Percentiles rank a stretch among this genome's conserved stretches.
Conservation (phyloP, 1,140 invertebrate species). For the Liolophura sinensis region DNA sequence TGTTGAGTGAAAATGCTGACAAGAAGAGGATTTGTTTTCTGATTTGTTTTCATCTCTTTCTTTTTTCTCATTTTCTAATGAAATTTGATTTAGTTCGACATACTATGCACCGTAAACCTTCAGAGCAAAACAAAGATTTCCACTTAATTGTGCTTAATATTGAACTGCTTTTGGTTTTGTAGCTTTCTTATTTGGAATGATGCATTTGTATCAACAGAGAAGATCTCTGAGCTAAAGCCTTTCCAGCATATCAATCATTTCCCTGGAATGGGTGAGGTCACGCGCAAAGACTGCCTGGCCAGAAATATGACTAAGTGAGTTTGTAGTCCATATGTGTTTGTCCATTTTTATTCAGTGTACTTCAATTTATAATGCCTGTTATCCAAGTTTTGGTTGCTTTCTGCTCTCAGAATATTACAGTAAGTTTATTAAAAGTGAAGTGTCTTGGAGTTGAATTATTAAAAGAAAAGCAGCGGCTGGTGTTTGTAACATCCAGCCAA, state of each 20-base stretch:
- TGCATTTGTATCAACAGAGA: slow-evolving; percentile 52
- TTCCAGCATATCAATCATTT: slow-evolving; percentile 60
- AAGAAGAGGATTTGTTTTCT: too few relatives aligned
- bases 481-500: too few relatives aligned
- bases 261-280: slow-evolving; percentile 58
- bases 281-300: slow-evolving; percentile 55
- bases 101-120: not conserved
- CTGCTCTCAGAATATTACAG: too few relatives aligned
- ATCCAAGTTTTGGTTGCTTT: too few relatives aligned
- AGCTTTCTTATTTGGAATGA: slow-evolving; percentile 59
- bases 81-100: slow-evolving; percentile 4
- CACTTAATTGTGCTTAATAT: not conserved
- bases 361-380: too few relatives aligned
- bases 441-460: too few relatives aligned
- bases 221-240: slow-evolving; percentile 54
- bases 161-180: slow-evolving; percentile 9
- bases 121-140: not conserved
- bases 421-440: too few relatives aligned
- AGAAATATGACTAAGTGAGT: slow-evolving; percentile 56
- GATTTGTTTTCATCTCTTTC: too few relatives aligned
- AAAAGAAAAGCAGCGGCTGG: too few relatives aligned
- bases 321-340: too few relatives aligned
- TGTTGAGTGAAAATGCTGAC: too few relatives aligned
- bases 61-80: not conserved
- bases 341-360: too few relatives aligned